These are phyloP conservation scores for Rhorus exstirpatorius DNA, from an alignment of 2,888 invertebrate species.

Conservation along the genomic window DNA sequence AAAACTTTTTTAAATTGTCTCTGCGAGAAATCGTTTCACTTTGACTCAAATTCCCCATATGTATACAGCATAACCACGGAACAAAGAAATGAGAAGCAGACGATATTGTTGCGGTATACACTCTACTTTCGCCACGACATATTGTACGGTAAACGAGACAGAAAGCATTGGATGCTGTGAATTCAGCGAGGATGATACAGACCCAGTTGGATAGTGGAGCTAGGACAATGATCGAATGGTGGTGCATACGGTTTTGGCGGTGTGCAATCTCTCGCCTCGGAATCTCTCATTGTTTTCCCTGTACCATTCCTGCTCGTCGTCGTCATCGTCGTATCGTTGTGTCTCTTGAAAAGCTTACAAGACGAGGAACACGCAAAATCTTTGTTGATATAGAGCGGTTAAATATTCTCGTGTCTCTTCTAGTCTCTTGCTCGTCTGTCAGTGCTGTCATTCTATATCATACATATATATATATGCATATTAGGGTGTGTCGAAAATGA, in stretches of 20 bases:
- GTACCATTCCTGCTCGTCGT: conserved; percentile 60
- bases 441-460: not conserved
- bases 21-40: not conserved
- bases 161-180: conserved; percentile 44
- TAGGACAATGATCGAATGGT: conserved; percentile 60
- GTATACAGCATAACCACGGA: not conserved
- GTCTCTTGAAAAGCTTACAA: conserved; percentile 30
- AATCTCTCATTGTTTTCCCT: conserved; percentile 55
- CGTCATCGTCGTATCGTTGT: conserved; percentile 37
- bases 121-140: conserved; percentile 49
- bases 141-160: conserved; percentile 42
- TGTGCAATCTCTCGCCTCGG: conserved; percentile 30
- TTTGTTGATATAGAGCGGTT: conserved; percentile 32
- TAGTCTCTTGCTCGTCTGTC: conserved; percentile 31
- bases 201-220: conserved; percentile 30
- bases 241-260: conserved; percentile 36
- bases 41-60: not conserved
- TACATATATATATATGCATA: conserved; percentile 2
- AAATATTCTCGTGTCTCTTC: conserved; percentile 30
- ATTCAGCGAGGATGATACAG: conserved; percentile 31
- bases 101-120: conserved; percentile 64
- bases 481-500: no score
- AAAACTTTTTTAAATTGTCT: not conserved
- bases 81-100: conserved; percentile 37
- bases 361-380: conserved; percentile 36